A percentile compares a stretch with the other conserved stretches of the same genome.
These are phyloP conservation scores for Darevskia nairensis DNA, from an alignment of 2,797 vertebrate genomes.

Conservation along the genomic window DNA sequence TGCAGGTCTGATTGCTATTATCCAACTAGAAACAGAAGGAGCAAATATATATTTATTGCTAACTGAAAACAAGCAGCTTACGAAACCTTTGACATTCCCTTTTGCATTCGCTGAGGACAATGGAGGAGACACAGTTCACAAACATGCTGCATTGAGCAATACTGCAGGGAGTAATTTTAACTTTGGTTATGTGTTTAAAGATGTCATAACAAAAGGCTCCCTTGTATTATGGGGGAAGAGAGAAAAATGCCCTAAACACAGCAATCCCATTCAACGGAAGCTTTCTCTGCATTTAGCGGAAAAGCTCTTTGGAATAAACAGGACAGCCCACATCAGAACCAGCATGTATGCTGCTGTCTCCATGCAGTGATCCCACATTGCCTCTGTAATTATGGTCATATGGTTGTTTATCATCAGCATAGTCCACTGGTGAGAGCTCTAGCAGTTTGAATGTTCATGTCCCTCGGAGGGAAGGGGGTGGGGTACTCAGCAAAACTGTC, in stretches of 20 bases:
- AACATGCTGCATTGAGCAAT: slow-evolving; percentile 17
- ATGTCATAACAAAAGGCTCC: slow-evolving; percentile 14
- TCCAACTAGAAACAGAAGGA: slow-evolving; percentile 20
- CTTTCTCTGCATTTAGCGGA: slow-evolving; percentile 9
- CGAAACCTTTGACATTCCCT: slow-evolving; percentile 26
- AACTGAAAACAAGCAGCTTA: slow-evolving; percentile 32
- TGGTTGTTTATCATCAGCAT: not conserved
- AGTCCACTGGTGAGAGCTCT: not conserved
- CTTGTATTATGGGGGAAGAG: not conserved
- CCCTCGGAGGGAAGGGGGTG: too few species aligned
- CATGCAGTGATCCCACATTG: not conserved
- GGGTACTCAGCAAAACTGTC: not conserved
- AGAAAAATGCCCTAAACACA: not conserved
- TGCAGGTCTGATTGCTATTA: slow-evolving; percentile 31
- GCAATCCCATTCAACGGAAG: not conserved
- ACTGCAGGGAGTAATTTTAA: slow-evolving; percentile 32
- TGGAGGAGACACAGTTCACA: slow-evolving; percentile 12
- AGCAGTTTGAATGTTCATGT: not conserved
- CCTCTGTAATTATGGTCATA: slow-evolving; percentile 2
- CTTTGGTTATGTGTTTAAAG: slow-evolving; percentile 12
- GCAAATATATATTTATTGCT: slow-evolving; percentile 38
- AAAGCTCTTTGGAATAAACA: not conserved
- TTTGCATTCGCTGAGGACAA: slow-evolving; percentile 9
- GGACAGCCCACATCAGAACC: not conserved
- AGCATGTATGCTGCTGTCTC: not conserved